Conservation (phyloP, 1,140 invertebrate species). For the Geopemphigus sp. region DNA sequence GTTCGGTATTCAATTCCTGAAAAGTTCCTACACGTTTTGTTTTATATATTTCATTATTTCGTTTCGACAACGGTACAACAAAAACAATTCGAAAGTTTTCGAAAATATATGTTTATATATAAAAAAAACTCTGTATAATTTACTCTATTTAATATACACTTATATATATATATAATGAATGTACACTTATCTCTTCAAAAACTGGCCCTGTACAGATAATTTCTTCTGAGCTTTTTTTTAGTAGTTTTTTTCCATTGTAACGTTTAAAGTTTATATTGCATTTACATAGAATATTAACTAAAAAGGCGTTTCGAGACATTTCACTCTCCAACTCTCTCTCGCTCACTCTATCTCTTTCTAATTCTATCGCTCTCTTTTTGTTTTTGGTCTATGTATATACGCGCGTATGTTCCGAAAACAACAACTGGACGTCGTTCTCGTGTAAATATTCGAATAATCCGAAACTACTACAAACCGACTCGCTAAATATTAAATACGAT, state of each 20-base stretch:
- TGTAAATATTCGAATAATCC: neutral
- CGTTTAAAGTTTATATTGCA: neutral
- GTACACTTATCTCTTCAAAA: too few species aligned
- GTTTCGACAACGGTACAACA: neutral
- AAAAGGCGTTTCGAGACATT: neutral
- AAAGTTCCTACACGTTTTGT: neutral
- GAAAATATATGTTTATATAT: too few species aligned
- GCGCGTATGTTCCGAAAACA: too few species aligned
- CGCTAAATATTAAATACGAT: neutral
- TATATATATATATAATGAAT: too few species aligned
- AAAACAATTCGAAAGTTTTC: constrained; percentile 1
- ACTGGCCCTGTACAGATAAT: neutral
- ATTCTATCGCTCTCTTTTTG: too few species aligned
- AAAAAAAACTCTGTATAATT: too few species aligned
- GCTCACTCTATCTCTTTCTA: too few species aligned
- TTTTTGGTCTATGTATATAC: too few species aligned
- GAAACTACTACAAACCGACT: neutral
- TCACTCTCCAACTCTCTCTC: too few species aligned
- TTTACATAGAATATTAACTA: constrained; percentile 9
- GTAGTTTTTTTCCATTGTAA: neutral
- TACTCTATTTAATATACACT: too few species aligned
- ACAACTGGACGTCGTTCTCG: neutral
- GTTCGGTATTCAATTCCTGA: neutral
- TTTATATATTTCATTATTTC: neutral
- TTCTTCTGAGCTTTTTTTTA: neutral